A percentile compares a stretch with the other conserved stretches of the same genome.
Evolutionary conservation across 2,888 invertebrate species (phyloP).

Genomic region (Parnassius mnemosyne): DNA sequence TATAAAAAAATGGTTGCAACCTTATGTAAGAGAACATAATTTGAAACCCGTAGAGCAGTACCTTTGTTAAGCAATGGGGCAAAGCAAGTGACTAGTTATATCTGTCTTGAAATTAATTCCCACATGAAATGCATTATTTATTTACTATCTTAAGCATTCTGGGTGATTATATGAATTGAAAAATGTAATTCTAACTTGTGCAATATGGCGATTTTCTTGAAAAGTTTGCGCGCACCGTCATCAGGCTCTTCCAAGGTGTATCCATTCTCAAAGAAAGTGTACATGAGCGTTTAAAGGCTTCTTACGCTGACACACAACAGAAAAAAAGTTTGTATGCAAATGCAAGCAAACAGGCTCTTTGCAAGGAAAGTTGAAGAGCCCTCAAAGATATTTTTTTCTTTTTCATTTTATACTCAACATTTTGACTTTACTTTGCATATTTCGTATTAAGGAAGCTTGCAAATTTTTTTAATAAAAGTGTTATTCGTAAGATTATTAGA

Average conservation of each 20-base stretch:
- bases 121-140: too few species aligned
- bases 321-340: constrained; percentile 37
- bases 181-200: not conserved
- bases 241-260: constrained; percentile 23
- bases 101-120: too few species aligned
- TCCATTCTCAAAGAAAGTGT: constrained; percentile 27
- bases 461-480: constrained; percentile 24
- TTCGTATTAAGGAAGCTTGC: constrained; percentile 31
- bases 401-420: constrained; percentile 30
- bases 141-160: too few species aligned
- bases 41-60: too few species aligned
- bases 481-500: too few species aligned
- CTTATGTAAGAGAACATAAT: too few species aligned
- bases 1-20: too few species aligned
- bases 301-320: constrained; percentile 30
- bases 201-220: constrained; percentile 16
- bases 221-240: constrained; percentile 21
- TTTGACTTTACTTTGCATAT: constrained; percentile 33
- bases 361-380: constrained; percentile 32
- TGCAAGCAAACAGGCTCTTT: constrained; percentile 34
- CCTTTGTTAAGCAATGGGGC: too few species aligned
- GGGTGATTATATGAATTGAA: too few species aligned
- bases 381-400: constrained; percentile 34
- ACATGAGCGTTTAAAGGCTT: constrained; percentile 29
- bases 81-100: too few species aligned